A percentile compares a stretch with the other conserved stretches of the same genome.
phyloP scores from a whole-genome alignment of 2,888 invertebrate species.

The Cosmorhoe ocellata region DNA sequence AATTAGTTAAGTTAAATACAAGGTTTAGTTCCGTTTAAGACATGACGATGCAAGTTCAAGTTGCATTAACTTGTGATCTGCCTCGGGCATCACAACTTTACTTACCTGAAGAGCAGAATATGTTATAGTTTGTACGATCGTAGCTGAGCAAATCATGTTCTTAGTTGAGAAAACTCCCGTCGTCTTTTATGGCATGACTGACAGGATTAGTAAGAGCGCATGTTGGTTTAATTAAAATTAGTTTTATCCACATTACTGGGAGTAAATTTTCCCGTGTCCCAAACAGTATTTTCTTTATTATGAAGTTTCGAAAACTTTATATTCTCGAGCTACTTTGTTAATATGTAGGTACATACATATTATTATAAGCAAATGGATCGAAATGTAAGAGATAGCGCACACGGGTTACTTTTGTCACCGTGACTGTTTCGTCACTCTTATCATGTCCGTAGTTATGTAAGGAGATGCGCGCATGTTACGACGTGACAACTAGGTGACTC shows the following conservation, averaged over 20 bases:
- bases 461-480: no score
- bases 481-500: no score
- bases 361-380: no score
- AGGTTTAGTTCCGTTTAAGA: conserved; percentile 53
- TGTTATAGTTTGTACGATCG: conserved; percentile 17
- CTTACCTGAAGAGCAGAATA: conserved; percentile 26
- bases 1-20: conserved; percentile 55
- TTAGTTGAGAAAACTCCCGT: conserved; percentile 5
- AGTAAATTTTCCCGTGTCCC: conserved; percentile 17
- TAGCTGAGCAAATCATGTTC: conserved; percentile 23
- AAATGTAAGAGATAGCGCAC: no score
- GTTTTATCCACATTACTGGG: conserved; percentile 24
- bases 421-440: no score
- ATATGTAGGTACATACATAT: no score
- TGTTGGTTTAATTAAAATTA: conserved; percentile 32
- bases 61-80: conserved; percentile 57
- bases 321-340: no score
- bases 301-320: conserved; percentile 18
- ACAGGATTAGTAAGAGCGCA: conserved; percentile 21
- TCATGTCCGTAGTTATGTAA: no score
- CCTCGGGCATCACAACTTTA: conserved; percentile 46
- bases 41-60: conserved; percentile 53
- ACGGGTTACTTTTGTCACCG: no score
- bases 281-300: conserved; percentile 23
- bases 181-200: conserved; percentile 32